These are phyloP conservation scores for Lepetodrilus schrolli DNA, from an alignment of 2,888 invertebrate species.

Conservation along the genomic window DNA sequence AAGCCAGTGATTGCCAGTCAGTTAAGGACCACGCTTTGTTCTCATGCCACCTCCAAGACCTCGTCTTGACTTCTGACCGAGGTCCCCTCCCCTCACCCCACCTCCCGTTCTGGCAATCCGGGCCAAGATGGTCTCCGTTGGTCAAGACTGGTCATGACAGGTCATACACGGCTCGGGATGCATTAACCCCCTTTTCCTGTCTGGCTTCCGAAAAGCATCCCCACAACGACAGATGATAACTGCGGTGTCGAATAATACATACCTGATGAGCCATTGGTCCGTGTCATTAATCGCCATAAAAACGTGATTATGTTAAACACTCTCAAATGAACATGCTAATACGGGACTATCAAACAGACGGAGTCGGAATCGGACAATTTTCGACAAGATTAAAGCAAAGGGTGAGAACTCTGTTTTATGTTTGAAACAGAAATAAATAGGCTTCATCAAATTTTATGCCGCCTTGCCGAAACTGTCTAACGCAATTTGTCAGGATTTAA, in stretches of 20 bases:
- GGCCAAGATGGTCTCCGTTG: background rate
- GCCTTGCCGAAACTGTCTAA: background rate
- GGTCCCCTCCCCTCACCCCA: background rate
- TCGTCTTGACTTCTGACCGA: background rate
- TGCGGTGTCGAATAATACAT: conserved; percentile 1
- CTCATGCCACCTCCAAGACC: background rate
- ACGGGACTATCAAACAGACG: background rate
- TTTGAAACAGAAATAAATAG: background rate
- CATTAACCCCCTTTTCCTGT: background rate
- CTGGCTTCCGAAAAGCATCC: background rate
- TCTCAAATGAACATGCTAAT: conserved; percentile 18
- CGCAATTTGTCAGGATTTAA: background rate
- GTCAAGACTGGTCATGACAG: too few relatives aligned
- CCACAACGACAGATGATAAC: background rate
- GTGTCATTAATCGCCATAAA: conserved; percentile 16
- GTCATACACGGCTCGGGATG: too few relatives aligned
- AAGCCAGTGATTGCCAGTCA: background rate
- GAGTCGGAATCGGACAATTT: background rate
- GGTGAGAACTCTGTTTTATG: background rate
- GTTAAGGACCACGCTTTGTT: too few relatives aligned
- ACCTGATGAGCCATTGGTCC: background rate
- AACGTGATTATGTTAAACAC: conserved; percentile 22
- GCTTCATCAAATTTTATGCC: background rate
- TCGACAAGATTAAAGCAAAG: background rate
- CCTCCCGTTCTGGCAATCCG: background rate